These are phyloP conservation scores for Troides helena DNA, from an alignment of 2,888 invertebrate genomes.

Conservation along the genomic window DNA sequence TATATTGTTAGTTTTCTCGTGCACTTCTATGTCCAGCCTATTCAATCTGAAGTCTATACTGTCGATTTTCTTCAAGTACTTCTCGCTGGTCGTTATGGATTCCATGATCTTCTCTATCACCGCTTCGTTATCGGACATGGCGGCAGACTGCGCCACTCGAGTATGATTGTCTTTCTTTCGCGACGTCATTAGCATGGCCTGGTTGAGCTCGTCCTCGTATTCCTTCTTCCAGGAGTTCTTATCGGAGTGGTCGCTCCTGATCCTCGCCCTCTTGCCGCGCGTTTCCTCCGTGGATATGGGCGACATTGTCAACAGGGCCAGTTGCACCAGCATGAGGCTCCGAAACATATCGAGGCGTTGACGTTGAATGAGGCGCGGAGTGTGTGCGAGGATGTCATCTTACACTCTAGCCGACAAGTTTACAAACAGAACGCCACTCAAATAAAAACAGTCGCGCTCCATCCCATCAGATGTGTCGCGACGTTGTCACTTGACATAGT, in stretches of 20 bases:
- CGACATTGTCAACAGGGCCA: constrained; percentile 41
- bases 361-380: constrained; percentile 39
- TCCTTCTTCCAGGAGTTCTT: constrained; percentile 69
- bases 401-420: constrained; percentile 41
- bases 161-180: constrained; percentile 55
- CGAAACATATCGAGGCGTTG: constrained; percentile 53
- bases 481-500: constrained; percentile 44
- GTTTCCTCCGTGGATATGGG: constrained; percentile 42
- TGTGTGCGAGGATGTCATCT: constrained; percentile 44
- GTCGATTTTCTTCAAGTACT: constrained; percentile 71
- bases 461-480: constrained; percentile 44
- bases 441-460: constrained; percentile 55
- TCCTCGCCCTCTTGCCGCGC: constrained; percentile 44
- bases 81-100: constrained; percentile 66
- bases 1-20: constrained; percentile 67
- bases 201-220: constrained; percentile 64
- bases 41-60: constrained; percentile 69
- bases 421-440: constrained; percentile 46
- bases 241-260: constrained; percentile 49
- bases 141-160: constrained; percentile 45
- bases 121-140: constrained; percentile 54
- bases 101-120: constrained; percentile 69
- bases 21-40: constrained; percentile 68
- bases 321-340: constrained; percentile 37
- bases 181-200: constrained; percentile 53